Evolutionary conservation across 2,113 vertebrate species (phyloP), one percentile per base, ranked within the genome.

Genomic region (Miniopterus natalensis): DNA sequence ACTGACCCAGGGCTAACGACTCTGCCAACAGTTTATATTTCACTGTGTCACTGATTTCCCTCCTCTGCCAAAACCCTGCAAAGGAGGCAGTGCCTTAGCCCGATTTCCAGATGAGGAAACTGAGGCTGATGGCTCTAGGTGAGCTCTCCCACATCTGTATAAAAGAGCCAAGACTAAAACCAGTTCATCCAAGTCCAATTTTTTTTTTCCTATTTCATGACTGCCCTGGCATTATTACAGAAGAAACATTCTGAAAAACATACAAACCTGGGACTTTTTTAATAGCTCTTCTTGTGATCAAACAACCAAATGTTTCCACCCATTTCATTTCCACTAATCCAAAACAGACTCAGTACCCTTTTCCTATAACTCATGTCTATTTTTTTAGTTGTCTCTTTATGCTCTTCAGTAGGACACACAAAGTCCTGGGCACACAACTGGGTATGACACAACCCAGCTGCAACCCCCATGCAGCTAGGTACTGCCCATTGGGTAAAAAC

Each of bases 281-380:
- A 97, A 92, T 84, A 95, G 85, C 71, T 95, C 90, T 94, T 87
- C 92, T 94, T 95, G 70, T 73, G 95, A 97, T 94, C 95, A 96
- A 92, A 96, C 96, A 95, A 92, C 96, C 95, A 94, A 96, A 97
- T 97, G 79, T 97, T 97, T 89, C 95, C 93, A 93, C 57, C 79
- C 92, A 84, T 93, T 92, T 89, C 90, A 81, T 92, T 86, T 88
- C 84, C 65, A 75, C 92, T 97, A 94, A 96, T 97, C 71, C 65
- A 75, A 96, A 98, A 95, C 97, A 97, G 95, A 95, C 84, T 87
- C 70, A 2, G 68, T 94, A 85, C 92, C 95, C 92, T 95, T 71
- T 90, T 75, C 94, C 66, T 93, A 80, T 95, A 74, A 88, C 88
- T 73, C 45, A 47, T 57, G 77, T 75, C 95, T 97, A n/a, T 92